Conservation (phyloP, 2,888 invertebrate genomes). For the Drosophila kokeensis region DNA sequence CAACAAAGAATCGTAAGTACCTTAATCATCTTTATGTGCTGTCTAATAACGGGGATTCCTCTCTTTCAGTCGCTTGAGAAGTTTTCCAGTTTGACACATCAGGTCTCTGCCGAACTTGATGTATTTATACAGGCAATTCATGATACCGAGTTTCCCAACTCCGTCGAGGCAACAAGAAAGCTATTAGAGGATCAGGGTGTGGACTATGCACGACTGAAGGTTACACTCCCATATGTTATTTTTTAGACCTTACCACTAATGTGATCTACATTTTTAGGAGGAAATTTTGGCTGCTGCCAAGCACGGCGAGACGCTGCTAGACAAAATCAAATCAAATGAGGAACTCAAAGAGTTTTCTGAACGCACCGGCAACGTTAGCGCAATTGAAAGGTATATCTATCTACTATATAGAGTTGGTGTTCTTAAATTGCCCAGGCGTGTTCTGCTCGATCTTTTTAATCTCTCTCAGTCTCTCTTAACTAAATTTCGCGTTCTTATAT, state of each 20-base stretch:
- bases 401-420: slow-evolving; percentile 42
- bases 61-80: slow-evolving; percentile 94
- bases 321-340: slow-evolving; percentile 88
- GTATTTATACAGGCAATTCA: slow-evolving; percentile 94
- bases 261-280: slow-evolving; percentile 85
- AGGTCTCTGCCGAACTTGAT: slow-evolving; percentile 94
- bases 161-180: slow-evolving; percentile 94
- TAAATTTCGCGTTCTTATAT: slow-evolving; percentile 37
- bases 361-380: slow-evolving; percentile 94
- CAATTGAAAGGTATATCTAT: slow-evolving; percentile 92
- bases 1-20: slow-evolving; percentile 95
- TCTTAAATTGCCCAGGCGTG: slow-evolving; percentile 54
- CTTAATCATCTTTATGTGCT: background rate
- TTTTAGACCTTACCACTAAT: background rate
- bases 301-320: slow-evolving; percentile 94
- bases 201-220: slow-evolving; percentile 87
- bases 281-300: slow-evolving; percentile 94
- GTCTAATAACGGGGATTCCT: background rate
- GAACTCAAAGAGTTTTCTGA: slow-evolving; percentile 87
- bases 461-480: slow-evolving; percentile 10
- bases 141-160: slow-evolving; percentile 97
- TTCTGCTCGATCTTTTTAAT: slow-evolving; percentile 29
- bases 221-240: slow-evolving; percentile 24
- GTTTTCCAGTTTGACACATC: slow-evolving; percentile 95
- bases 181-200: slow-evolving; percentile 93